These are phyloP conservation scores for Ecliptopera silaceata DNA, from an alignment of 2,888 invertebrate species.

Conservation along the genomic window DNA sequence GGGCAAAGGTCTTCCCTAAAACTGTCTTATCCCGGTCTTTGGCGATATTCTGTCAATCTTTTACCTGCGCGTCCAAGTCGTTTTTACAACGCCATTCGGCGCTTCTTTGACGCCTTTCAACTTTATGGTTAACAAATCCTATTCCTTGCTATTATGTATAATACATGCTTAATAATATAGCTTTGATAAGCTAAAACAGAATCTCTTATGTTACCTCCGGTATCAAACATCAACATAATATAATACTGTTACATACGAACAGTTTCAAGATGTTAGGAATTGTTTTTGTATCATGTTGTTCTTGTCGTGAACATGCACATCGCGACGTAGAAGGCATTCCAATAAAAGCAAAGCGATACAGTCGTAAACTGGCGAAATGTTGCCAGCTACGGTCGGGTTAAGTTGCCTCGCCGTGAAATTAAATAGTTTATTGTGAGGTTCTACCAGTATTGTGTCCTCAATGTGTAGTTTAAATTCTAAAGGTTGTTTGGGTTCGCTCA, in stretches of 20 bases:
- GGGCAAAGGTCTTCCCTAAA: too few relatives aligned
- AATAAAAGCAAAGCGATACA: constrained; percentile 48
- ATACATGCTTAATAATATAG: too few relatives aligned
- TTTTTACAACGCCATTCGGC: too few relatives aligned
- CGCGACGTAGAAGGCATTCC: constrained; percentile 41
- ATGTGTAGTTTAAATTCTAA: not conserved
- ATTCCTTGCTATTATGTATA: too few relatives aligned
- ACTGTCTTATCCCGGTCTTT: too few relatives aligned
- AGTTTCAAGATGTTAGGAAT: constrained; percentile 19
- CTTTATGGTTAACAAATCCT: too few relatives aligned
- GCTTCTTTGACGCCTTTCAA: too few relatives aligned
- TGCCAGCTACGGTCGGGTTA: constrained; percentile 39
- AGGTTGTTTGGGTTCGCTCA: not conserved
- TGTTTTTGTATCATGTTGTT: constrained; percentile 31
- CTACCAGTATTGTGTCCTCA: constrained; percentile 2
- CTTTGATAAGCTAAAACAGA: too few relatives aligned
- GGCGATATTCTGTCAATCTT: too few relatives aligned
- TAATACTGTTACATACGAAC: not conserved
- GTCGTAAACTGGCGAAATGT: constrained; percentile 47
- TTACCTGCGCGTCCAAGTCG: too few relatives aligned
- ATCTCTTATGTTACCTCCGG: not conserved
- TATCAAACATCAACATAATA: not conserved
- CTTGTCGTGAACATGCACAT: constrained; percentile 19
- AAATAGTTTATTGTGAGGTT: constrained; percentile 41
- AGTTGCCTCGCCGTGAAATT: constrained; percentile 44